Percentiles rank a stretch among this genome's conserved stretches.
These are phyloP conservation scores for Opisthograptis luteolata DNA, from an alignment of 2,888 invertebrate species.

Conservation along the genomic window DNA sequence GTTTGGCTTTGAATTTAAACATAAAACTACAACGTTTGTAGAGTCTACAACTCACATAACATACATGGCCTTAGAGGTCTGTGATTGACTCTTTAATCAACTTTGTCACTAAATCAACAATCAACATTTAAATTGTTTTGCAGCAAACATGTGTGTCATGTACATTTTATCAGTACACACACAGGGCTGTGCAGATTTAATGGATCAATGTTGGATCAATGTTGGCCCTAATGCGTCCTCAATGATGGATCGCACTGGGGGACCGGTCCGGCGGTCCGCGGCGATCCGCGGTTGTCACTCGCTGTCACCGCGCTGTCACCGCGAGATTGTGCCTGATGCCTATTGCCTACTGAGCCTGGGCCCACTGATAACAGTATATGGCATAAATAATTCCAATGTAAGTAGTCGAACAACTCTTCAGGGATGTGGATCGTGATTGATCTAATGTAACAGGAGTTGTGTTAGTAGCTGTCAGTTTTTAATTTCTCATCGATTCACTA, in stretches of 20 bases:
- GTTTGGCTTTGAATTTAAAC: too few species aligned
- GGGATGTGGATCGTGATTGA: not conserved
- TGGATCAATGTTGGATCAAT: constrained; percentile 17
- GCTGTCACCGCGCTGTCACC: constrained; percentile 36
- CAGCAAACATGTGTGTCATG: not conserved
- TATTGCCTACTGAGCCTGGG: too few species aligned
- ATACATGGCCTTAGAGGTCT: too few species aligned
- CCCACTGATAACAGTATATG: too few species aligned
- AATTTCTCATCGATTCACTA: too few species aligned
- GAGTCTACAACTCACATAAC: too few species aligned
- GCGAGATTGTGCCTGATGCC: constrained; percentile 22
- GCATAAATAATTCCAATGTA: constrained; percentile 22
- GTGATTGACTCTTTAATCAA: too few species aligned
- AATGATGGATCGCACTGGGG: constrained; percentile 36
- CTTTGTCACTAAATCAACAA: not conserved
- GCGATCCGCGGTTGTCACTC: constrained; percentile 32
- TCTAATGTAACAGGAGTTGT: too few species aligned
- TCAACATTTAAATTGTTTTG: not conserved
- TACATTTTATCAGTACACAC: not conserved
- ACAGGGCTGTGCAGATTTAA: constrained; percentile 4
- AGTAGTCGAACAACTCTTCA: not conserved
- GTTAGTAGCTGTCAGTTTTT: too few species aligned
- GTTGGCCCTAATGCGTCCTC: constrained; percentile 32
- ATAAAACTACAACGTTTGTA: too few species aligned
- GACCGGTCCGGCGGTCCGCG: constrained; percentile 23